Evolutionary conservation across 2,113 vertebrate genomes (phyloP).

Genomic region (Atrichornis clamosus): DNA sequence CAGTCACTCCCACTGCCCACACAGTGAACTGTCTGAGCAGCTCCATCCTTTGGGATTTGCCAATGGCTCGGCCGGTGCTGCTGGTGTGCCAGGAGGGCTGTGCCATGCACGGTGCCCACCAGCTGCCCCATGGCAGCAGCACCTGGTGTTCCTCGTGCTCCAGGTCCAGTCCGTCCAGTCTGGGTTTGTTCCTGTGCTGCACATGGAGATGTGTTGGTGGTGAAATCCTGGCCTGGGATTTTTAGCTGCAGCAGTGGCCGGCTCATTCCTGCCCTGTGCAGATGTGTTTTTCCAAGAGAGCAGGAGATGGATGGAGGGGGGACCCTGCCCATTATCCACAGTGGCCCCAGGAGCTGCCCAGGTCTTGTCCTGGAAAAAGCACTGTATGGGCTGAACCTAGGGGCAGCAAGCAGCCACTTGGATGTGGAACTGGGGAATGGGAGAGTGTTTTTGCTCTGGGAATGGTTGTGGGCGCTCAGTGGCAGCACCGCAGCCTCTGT

Average conservation of each 20-base stretch:
- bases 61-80: accelerated
- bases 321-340: background rate
- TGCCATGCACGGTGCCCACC: accelerated
- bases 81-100: background rate
- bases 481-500: background rate
- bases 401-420: accelerated
- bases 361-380: background rate
- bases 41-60: background rate
- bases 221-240: background rate
- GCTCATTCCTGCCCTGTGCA: background rate
- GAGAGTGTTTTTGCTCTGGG: background rate
- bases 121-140: accelerated
- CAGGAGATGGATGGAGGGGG: background rate
- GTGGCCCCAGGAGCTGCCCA: background rate
- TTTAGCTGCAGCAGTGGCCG: background rate
- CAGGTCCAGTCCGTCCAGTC: background rate
- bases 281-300: background rate
- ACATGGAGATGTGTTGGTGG: background rate
- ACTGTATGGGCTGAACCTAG: background rate
- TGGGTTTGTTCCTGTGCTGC: background rate
- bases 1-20: background rate
- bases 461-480: background rate
- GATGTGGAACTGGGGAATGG: background rate
- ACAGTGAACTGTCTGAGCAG: background rate
- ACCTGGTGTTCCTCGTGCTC: background rate